Evolutionary conservation across 2,888 invertebrate genomes (phyloP), one percentile per base, ranked within the genome.

Genomic region (Eucriotettix oculatus): DNA sequence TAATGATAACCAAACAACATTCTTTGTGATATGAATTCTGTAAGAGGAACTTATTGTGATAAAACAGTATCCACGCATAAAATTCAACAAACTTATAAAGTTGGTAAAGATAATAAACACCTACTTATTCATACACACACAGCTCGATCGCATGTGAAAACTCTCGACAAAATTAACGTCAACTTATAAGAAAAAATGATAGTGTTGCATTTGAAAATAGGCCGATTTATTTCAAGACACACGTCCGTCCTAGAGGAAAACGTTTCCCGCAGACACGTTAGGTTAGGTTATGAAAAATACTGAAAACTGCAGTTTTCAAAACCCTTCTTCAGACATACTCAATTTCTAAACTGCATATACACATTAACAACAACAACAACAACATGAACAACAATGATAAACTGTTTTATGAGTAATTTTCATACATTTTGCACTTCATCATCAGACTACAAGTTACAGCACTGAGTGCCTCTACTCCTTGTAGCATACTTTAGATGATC

Each of bases 141-240:
- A 54, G 54, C 16, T 54, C 16, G 16, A n/a, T 40, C 40, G 11
- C 16, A 55, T 42, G n/a, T n/a, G 14, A n/a, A n/a, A 55, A 41
- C n/a, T 42, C n/a, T 53, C 41, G 9, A 55, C 16, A 40, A 55
- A 40, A 40, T 16, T n/a, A 55, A n/a, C 11, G 14, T 41, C n/a
- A n/a, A 29, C 11, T 41, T 55, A 55, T 40, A n/a, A 14, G 17
- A 41, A 40, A 12, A 16, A 55, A 41, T 16, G 17, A 55, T 40
- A 40, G 40, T 29, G 40, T n/a, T 29, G 40, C 41, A 55, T 55
- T 29, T 16, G 43, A 57, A 62, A 60, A 60, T 62, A 62, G 62
- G 62, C 62, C 62, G 62, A 60, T 62, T 60, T 62, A 56, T 43
- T 62, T 60, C 56, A 62, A 62, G 62, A 62, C 62, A 62, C 62